Evolutionary conservation across 2,888 invertebrate species (phyloP), one percentile per base, ranked within the genome.

Genomic region (Limulus polyphemus): DNA sequence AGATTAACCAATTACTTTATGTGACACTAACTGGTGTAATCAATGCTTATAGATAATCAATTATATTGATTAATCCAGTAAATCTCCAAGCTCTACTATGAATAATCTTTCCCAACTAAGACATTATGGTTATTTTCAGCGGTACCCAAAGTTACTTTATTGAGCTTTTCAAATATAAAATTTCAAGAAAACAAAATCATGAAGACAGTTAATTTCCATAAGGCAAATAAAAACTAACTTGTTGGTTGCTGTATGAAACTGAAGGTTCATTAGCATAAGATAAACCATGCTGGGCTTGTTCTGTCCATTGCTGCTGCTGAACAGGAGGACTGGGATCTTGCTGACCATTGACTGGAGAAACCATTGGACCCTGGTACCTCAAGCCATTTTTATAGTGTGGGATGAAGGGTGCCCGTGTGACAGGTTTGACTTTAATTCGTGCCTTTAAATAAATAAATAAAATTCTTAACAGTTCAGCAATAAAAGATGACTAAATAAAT

Each of bases 351-450:
- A 57, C 59, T 47, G 62, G 64, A 16, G 65, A 58, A n/a, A 62
- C 61, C 80, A 76, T 65, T 79, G 77, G 72, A 78, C 79, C 49
- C 76, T 74, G 60, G 74, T 82, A 81, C 71, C 84, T 79, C 73
- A 81, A 85, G 63, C 85, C 85, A 76, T 86, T 86, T 74, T 85
- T 86, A 49, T 60, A 62, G 11, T 63, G 56, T 62, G 74, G 74
- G n/a, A 73, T 70, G 68, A 79, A 78, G 82, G 81, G 76, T 83
- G 84, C 80, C 83, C 86, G 71, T 60, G 76, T 72, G 62, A 79
- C 71, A 67, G 88, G 88, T 77, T 88, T 88, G 69, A 89, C 88
- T 79, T 90, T 90, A 72, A 90, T 90, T 70, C 90, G 80, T 55
- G 90, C 78, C 77, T 78, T 64, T 16, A 71, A 51, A 62, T 57